phyloP scores from a whole-genome alignment of 2,113 vertebrate species.

The Cottus gobio region DNA sequence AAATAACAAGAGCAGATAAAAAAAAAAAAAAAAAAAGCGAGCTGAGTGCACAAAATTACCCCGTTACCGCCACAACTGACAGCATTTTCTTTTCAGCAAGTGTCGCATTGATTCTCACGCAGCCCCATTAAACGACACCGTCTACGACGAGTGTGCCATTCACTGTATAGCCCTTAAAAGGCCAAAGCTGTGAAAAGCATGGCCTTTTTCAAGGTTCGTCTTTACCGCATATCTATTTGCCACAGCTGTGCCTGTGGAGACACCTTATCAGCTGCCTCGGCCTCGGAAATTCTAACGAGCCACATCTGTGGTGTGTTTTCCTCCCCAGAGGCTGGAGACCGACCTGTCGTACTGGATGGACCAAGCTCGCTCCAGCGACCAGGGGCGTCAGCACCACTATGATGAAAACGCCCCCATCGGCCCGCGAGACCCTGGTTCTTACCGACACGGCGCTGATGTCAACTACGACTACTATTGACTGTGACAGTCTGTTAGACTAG shows the following conservation, averaged over 20 bases:
- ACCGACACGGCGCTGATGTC: slow-evolving; percentile 90
- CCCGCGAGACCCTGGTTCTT: slow-evolving; percentile 79
- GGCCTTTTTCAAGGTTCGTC: slow-evolving; percentile 56
- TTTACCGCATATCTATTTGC: slow-evolving; percentile 19
- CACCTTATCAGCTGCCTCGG: slow-evolving; percentile 32
- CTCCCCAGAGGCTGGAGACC: slow-evolving; percentile 91
- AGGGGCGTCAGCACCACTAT: slow-evolving; percentile 90
- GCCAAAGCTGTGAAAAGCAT: slow-evolving; percentile 57
- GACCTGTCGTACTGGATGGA: slow-evolving; percentile 93
- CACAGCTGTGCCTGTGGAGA: slow-evolving; percentile 1
- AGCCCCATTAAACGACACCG: neutral
- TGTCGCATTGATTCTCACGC: slow-evolving; percentile 7
- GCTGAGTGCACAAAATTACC: slow-evolving; percentile 29
- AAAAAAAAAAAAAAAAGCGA: neutral
- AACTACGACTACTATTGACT: slow-evolving; percentile 94
- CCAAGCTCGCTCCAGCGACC: slow-evolving; percentile 83
- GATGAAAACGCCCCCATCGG: slow-evolving; percentile 91
- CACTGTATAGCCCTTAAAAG: slow-evolving; percentile 47
- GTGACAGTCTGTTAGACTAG: neutral
- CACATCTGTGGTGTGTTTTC: neutral
- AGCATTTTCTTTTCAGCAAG: slow-evolving; percentile 16
- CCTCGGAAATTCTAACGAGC: slow-evolving; percentile 12
- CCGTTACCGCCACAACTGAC: neutral
- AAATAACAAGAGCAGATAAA: slow-evolving; percentile 4
- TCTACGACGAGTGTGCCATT: slow-evolving; percentile 10